Base-by-base conservation (phyloP, 2,113 vertebrate genomes). In the Lutjanus erythropterus region DNA sequence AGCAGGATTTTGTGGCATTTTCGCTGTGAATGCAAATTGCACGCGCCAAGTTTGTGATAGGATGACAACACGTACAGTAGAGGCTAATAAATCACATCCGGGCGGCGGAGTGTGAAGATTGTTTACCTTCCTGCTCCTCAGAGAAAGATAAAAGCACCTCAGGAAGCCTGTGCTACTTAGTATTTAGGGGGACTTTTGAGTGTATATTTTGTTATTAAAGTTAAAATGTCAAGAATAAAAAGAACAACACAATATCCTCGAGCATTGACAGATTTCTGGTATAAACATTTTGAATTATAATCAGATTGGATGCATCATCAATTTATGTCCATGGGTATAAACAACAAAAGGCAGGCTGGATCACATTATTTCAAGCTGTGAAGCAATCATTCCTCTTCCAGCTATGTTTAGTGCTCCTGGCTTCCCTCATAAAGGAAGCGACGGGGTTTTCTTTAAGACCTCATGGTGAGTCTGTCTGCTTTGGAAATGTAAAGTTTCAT, bases 401-500 rank as follows among this genome's bases (percentile, higher is more conserved):
- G 78, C 23, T 68, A 52, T 72, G 60, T 56, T 84, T 27, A 29
- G 69, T 53, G 80, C 41, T 87, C 61, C 37, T 8, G 39, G 55
- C 68, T 76, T 66, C 73, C 35, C 52, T 85, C 60, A 27, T 58
- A 59, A n/a, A 33, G 46, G 49, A 23, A 23, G 16, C 10, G 65
- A 61, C 60, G 1, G 47, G 52, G 35, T 21, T 80, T 88, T 62
- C 65, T 58, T n/a, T 72, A 27, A 56, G 66, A 52, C 85, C 67
- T 27, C 87, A 52, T 41, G 50, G 42, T 29, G 87, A 81, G 79
- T 29, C 49, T 67, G 66, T 75, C 82, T 42, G 71, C 81, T 77
- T 53, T 80, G 61, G 65, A 81, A 87, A 75, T 72, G 76, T 88
- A 71, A 81, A 83, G 75, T 78, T 89, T 85, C 62, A 76, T 83